Evolutionary conservation across 2,888 invertebrate species (phyloP).

Genomic region (Gortyna flavago): DNA sequence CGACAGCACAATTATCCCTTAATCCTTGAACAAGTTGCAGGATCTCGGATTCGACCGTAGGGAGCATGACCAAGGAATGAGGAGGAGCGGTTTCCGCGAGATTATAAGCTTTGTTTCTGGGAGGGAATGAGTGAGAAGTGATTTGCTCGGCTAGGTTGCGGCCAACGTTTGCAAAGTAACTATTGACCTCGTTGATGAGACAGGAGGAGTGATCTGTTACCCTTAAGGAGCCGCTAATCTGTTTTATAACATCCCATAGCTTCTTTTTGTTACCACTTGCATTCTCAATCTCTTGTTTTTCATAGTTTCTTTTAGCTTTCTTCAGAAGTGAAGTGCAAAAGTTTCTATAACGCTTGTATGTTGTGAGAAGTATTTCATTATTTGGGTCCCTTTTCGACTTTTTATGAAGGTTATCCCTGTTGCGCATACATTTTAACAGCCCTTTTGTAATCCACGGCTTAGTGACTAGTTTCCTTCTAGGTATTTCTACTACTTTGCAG

Average conservation of each 20-base stretch:
- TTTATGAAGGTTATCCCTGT: conserved; percentile 8
- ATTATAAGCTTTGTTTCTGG: not conserved
- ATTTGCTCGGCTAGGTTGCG: not conserved
- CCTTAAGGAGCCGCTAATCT: not conserved
- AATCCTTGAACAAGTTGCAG: not conserved
- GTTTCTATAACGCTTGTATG: conserved; percentile 3
- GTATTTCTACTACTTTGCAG: not conserved
- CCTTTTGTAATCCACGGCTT: conserved; percentile 23
- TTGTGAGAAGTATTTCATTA: not conserved
- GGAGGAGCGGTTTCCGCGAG: not conserved
- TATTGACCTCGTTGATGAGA: not conserved
- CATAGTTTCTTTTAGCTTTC: conserved; percentile 6
- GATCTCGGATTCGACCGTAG: not conserved
- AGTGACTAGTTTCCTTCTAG: conserved; percentile 5
- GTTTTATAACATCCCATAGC: not conserved
- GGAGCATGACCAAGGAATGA: not conserved
- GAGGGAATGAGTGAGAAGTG: not conserved
- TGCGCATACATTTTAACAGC: not conserved
- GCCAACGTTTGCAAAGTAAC: conserved; percentile 8
- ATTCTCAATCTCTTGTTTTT: not conserved
- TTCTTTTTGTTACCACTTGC: conserved; percentile 1
- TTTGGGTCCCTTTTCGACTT: too few relatives aligned
- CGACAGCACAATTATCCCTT: conserved; percentile 1
- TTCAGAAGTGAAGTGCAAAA: not conserved
- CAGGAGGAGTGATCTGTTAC: not conserved